A percentile compares a stretch with the other conserved stretches of the same genome.
Conservation (phyloP, 2,888 invertebrate genomes). For the Nephrocerus scutellatus region DNA sequence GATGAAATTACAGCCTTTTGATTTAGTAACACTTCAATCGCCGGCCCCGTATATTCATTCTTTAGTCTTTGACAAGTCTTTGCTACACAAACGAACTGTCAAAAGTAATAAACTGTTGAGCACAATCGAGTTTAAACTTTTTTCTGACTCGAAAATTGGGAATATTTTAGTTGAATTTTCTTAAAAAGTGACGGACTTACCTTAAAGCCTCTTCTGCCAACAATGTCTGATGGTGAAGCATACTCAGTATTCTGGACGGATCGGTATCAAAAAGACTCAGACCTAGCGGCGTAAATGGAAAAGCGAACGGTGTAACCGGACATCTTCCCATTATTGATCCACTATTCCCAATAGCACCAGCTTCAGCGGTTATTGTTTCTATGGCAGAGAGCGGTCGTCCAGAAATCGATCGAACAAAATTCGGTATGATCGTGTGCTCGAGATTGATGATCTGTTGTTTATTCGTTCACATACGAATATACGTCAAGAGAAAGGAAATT, state of each 20-base stretch:
- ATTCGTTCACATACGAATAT: too few species aligned
- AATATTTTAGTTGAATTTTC: neutral
- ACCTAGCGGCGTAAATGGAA: slow-evolving; percentile 51
- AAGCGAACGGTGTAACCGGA: slow-evolving; percentile 54
- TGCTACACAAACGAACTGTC: too few species aligned
- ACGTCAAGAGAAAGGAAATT: too few species aligned
- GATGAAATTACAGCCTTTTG: too few species aligned
- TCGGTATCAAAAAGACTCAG: slow-evolving; percentile 48
- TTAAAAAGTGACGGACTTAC: slow-evolving; percentile 28
- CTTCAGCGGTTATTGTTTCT: too few species aligned
- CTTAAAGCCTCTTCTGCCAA: slow-evolving; percentile 47
- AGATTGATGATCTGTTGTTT: too few species aligned
- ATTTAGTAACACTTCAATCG: too few species aligned
- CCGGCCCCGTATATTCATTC: too few species aligned
- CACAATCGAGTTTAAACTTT: too few species aligned
- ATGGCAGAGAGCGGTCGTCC: slow-evolving; percentile 23
- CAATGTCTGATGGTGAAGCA: slow-evolving; percentile 51
- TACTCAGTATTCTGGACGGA: slow-evolving; percentile 52
- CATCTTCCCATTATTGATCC: slow-evolving; percentile 35
- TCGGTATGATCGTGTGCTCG: slow-evolving; percentile 24
- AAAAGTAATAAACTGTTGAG: too few species aligned
- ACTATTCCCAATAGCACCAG: slow-evolving; percentile 15
- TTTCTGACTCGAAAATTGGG: too few species aligned
- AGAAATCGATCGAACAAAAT: slow-evolving; percentile 24
- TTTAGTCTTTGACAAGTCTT: too few species aligned